Base-by-base conservation (phyloP, 1,140 invertebrate species). In the Idris sp. region DNA sequence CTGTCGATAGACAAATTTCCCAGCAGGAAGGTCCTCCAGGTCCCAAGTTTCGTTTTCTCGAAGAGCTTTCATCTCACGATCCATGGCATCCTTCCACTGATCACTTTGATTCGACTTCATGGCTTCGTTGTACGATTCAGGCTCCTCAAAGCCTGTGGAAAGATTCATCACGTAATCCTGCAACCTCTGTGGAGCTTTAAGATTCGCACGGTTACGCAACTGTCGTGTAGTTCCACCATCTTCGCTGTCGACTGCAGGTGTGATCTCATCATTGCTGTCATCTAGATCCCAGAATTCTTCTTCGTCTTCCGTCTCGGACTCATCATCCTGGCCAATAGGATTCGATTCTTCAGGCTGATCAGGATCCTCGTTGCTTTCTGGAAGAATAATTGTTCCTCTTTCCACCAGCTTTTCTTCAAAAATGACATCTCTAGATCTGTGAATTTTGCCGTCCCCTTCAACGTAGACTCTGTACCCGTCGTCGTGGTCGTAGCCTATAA, bases 41-140 rank as follows among this genome's bases (percentile, higher is more conserved):
- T 80, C 79, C 83, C 84, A 86, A 6, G 75, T 74, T 25, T 76
- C 36, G 9, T 78, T 79, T 14, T 72, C 33, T 22, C 40, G 16
- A 1, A 73, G 48, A 25, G 59, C 25, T 8, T 76, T 59, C 36
- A 67, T 56, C 13, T 61, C 67, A 8, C 14, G 10, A 18, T 46
- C 14, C 54, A 58, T 73, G 33, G 49, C 59, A 10, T 61, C 26
- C 7, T 25, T 56, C 35, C 22, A 72, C 0, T 33, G 1, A 0
- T 33, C 18, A 30, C 31, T 31, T 1, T 67, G 3, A 11, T 15
- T 10, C 5, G 49, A 58, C 2, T 18, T 36, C 35, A 58, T 58
- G 26, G 54, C 65, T 13, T 69, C 65, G 6, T 5, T 35, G 31
- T 53, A 59, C 0, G 54, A 28, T 4, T 71, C 65, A 18, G 65